These are phyloP conservation scores for Hepsetus odoe DNA, from an alignment of 2,113 vertebrate species.

Conservation along the genomic window DNA sequence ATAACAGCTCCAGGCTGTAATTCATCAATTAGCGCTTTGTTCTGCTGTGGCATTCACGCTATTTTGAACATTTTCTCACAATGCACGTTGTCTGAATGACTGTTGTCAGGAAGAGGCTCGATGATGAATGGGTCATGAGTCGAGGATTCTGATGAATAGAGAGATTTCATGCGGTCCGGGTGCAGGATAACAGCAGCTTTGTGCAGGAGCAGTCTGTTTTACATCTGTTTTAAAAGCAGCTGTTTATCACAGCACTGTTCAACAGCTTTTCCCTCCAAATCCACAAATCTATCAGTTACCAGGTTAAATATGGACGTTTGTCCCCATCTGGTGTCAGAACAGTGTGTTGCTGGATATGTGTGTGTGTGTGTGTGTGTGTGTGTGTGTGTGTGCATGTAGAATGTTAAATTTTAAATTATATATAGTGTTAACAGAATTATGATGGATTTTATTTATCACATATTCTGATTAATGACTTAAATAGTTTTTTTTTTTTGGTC, in stretches of 20 bases:
- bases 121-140: background rate
- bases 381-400: too few species aligned
- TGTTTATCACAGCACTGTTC: background rate
- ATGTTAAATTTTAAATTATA: too few species aligned
- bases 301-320: conserved; percentile 12
- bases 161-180: too few species aligned
- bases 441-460: too few species aligned
- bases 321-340: conserved; percentile 38
- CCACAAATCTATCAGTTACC: background rate
- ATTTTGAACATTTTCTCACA: background rate
- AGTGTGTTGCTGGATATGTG: background rate
- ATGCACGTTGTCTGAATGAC: background rate
- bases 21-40: background rate
- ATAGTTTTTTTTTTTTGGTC: too few species aligned
- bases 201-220: background rate
- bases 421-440: too few species aligned
- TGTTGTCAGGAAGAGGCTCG: background rate
- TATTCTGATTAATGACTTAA: too few species aligned
- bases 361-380: too few species aligned
- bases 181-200: background rate
- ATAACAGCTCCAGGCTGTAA: background rate
- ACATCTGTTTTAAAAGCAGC: background rate
- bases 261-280: background rate
- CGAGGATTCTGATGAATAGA: background rate
- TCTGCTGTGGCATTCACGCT: background rate